Evolutionary conservation across 1,140 invertebrate species (phyloP).

Genomic region (Ostrea denselamellosa): DNA sequence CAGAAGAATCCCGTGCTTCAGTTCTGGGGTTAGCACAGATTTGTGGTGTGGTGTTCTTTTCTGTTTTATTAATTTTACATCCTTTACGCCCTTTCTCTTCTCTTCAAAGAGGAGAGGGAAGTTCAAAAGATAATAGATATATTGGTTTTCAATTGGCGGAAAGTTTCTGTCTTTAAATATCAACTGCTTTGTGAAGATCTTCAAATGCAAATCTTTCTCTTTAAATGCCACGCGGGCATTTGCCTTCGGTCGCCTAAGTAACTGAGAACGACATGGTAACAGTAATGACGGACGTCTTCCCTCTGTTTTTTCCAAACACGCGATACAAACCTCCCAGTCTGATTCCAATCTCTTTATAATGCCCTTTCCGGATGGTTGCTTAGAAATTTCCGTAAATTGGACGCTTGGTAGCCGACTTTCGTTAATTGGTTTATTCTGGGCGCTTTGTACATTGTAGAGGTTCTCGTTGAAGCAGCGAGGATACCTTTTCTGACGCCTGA

Average conservation of each 20-base stretch:
- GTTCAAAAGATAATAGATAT: slow-evolving; percentile 38
- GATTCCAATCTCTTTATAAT: neutral
- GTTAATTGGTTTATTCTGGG: slow-evolving; percentile 1
- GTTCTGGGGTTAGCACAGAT: slow-evolving; percentile 20
- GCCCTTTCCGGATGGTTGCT: neutral
- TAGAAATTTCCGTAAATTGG: neutral
- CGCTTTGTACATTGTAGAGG: neutral
- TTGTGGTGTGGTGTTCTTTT: slow-evolving; percentile 35
- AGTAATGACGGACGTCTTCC: neutral
- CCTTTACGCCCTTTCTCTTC: neutral
- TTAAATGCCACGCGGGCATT: neutral
- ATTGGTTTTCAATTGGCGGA: slow-evolving; percentile 43
- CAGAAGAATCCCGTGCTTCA: slow-evolving; percentile 43
- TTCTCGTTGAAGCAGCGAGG: neutral
- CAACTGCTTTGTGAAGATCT: slow-evolving; percentile 40
- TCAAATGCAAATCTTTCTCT: slow-evolving; percentile 39
- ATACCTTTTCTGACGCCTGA: neutral
- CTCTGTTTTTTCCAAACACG: neutral
- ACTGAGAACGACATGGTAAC: slow-evolving; percentile 3
- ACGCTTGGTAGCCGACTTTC: neutral
- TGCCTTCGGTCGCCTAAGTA: slow-evolving; percentile 5
- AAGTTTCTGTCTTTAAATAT: slow-evolving; percentile 31
- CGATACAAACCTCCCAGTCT: neutral
- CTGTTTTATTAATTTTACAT: neutral
- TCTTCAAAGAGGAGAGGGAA: slow-evolving; percentile 43